Evolutionary conservation across 1,140 invertebrate genomes (phyloP), one percentile per base, ranked within the genome.

Genomic region (Matsumurasca onukii): DNA sequence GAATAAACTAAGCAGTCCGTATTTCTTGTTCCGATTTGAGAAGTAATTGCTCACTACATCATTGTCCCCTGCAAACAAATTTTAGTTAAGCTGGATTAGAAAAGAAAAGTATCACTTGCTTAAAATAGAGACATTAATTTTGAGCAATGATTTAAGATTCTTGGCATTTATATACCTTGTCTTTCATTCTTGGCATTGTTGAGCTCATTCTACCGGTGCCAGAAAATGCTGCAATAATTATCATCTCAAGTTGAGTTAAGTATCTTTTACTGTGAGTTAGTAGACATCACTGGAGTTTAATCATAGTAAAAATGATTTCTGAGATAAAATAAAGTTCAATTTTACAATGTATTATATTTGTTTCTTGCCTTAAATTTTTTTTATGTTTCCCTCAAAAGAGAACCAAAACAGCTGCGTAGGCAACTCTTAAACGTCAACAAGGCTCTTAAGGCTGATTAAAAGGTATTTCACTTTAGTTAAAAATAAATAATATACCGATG

Each of bases 41-140:
- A 95, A 89, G 77, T 95, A 95, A 78, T 91, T 92, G 30, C 86
- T 91, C 0, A 94, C 90, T 5, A 94, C 88, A 80, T 95, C 93
- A 75, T 85, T 86, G 74, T 90, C 87, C 77, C 87, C 90, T 84
- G 80, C 66, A 79, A 82, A 74, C 70, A 71, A 66, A 66, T 61
- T 30, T 15, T 17, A 55, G 61, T n/a, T 39, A 39, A 5, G 5
- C 17, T 39, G 5, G 17, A 39, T 39, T 9, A 39, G 17, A 9
- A 39, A 12, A 64, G 9, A 17, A 39, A 9, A 9, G 34, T 39
- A 39, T 17, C 12, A 22, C 20, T 3, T 12, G 20, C 12, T 12
- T 3, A 52, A 22, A 52, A 22, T 5, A 22, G 5, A 5, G 5
- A 12, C 3, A 52, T 15, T 22, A 52, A 22, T 5, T 52, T 22